Conservation (phyloP, 2,888 invertebrate species). For the Pyrrhia umbra region DNA sequence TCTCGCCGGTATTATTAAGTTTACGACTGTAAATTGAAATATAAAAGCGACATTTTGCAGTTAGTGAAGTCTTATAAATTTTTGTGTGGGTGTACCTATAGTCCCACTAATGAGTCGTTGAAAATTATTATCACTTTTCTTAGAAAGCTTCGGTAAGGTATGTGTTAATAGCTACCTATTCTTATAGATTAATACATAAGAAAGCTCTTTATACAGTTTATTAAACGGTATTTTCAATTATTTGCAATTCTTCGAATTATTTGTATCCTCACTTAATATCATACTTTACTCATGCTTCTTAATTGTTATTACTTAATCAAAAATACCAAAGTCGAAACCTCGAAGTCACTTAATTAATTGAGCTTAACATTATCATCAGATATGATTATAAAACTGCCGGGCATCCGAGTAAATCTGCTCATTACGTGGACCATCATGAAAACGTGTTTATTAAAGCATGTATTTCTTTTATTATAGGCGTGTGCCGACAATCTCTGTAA, state of each 20-base stretch:
- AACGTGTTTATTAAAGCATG: conserved; percentile 78
- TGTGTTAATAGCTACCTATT: conserved; percentile 8
- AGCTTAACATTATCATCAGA: conserved; percentile 54
- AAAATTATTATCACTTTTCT: conserved; percentile 47
- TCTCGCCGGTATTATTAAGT: conserved; percentile 68
- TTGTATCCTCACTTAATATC: neutral
- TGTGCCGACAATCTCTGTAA: conserved; percentile 84
- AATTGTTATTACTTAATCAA: conserved; percentile 25
- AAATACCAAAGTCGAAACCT: conserved; percentile 10
- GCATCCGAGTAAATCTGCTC: conserved; percentile 67
- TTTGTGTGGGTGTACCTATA: conserved; percentile 54
- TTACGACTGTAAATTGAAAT: conserved; percentile 71
- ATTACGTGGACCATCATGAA: conserved; percentile 67
- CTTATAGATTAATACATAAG: conserved; percentile 40
- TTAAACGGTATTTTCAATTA: conserved; percentile 15
- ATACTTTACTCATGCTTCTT: neutral
- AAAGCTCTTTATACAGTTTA: conserved; percentile 2
- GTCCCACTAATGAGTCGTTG: conserved; percentile 43
- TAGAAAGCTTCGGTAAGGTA: conserved; percentile 57
- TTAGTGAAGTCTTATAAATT: conserved; percentile 43
- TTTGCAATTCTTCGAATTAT: conserved; percentile 13
- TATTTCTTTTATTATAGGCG: conserved; percentile 81
- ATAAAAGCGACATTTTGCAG: conserved; percentile 66
- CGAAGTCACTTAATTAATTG: conserved; percentile 47
- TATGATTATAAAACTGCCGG: conserved; percentile 61